Percentiles rank a stretch among this genome's conserved stretches.
These are phyloP conservation scores for Acrocephalus scirpaceus DNA, from an alignment of 2,797 vertebrate genomes.

Conservation along the genomic window DNA sequence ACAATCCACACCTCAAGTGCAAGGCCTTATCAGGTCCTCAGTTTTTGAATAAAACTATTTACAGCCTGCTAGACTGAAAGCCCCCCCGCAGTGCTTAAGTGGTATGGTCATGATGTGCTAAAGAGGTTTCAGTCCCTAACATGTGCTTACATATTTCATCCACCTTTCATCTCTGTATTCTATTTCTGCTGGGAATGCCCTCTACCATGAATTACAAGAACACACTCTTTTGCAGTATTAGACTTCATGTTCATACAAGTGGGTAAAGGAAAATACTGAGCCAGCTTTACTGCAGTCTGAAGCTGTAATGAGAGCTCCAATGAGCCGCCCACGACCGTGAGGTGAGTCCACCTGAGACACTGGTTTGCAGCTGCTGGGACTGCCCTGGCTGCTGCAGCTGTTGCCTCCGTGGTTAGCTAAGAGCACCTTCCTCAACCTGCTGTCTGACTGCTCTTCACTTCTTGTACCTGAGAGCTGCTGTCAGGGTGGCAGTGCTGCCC, in stretches of 20 bases:
- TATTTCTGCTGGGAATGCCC: background rate
- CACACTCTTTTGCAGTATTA: background rate
- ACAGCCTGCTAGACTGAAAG: background rate
- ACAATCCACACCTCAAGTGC: background rate
- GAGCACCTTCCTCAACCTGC: background rate
- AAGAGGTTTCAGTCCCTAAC: background rate
- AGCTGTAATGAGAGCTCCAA: background rate
- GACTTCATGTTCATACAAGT: background rate
- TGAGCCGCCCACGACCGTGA: accelerated
- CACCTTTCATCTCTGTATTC: background rate
- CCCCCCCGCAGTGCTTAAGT: background rate
- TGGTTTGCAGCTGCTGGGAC: background rate
- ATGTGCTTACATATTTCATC: background rate
- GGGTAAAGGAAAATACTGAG: background rate
- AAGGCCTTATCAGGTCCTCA: background rate
- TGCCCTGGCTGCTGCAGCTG: background rate
- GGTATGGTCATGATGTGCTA: background rate
- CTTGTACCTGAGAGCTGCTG: background rate
- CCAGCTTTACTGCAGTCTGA: background rate
- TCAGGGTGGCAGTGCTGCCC: background rate
- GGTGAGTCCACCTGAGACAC: background rate
- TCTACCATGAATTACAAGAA: background rate
- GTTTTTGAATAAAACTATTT: background rate
- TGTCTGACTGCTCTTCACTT: background rate
- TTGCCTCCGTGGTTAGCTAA: background rate